phyloP scores from a whole-genome alignment of 2,113 vertebrate genomes.

The Crocuta crocuta region DNA sequence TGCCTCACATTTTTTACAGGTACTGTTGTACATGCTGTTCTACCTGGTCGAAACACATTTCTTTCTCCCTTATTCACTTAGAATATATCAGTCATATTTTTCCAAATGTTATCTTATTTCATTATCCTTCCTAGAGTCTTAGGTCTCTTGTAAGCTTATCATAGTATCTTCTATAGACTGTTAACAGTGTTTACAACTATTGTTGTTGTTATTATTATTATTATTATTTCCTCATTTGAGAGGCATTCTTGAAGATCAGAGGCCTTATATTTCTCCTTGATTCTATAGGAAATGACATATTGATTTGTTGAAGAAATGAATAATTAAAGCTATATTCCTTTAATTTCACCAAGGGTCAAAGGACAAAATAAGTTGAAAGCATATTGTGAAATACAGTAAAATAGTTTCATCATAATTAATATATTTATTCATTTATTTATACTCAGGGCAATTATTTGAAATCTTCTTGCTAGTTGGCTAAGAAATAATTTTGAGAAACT shows the following conservation, averaged over 20 bases:
- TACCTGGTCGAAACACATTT: background rate
- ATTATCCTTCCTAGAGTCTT: background rate
- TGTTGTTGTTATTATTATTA: background rate
- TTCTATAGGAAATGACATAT: background rate
- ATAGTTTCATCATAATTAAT: background rate
- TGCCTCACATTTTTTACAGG: background rate
- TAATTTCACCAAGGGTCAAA: background rate
- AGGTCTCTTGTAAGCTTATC: background rate
- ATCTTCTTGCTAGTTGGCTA: background rate
- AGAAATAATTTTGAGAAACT: background rate
- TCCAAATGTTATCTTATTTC: background rate
- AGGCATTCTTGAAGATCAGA: background rate
- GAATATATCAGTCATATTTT: background rate
- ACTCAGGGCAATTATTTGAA: background rate
- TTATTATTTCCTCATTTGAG: background rate
- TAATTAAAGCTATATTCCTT: background rate
- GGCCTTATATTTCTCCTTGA: background rate
- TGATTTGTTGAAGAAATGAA: background rate
- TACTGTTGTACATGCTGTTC: background rate
- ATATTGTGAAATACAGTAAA: background rate
- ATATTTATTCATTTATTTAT: background rate
- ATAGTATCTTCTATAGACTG: background rate
- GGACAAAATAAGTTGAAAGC: background rate
- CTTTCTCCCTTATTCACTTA: background rate
- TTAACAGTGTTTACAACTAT: background rate